Base-by-base conservation (phyloP, 1,140 invertebrate genomes). In the Leptinotarsa lineolata region DNA sequence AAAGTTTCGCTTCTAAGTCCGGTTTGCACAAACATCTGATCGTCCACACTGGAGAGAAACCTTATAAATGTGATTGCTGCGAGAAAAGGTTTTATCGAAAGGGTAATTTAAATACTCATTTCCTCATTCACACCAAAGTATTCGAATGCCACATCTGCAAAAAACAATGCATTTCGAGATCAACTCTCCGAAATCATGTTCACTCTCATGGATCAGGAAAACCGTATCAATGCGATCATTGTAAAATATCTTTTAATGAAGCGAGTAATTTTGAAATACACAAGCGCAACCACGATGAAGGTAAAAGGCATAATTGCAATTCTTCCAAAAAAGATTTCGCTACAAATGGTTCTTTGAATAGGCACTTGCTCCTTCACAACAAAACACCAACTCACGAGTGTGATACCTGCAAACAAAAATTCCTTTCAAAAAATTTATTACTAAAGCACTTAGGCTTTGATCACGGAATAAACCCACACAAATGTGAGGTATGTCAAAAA, bases 11-110 rank as follows among this genome's bases (percentile, higher is more conserved):
- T 21, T 13, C 45, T n/a, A n/a, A 22, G 12, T 5, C 5, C 18
- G 20, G 60, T 13, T 21, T 63, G 3, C 16, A 63, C 20, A 63
- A 84, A 86, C 87, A 88, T 78, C 85, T 86, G 75, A 71, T 86
- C 22, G 85, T 87, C 0, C 87, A 88, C 71, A 87, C 86, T 18
- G 86, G 86, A 76, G 83, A 83, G 20, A 82, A 87, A 59, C 87
- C 86, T 0, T 86, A 86, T 76, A 81, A 85, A 0, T 88, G 88
- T 72, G 85, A 88, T 71, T 87, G 85, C 73, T 90, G 89, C 69
- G 85, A 87, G 20, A 87, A 88, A 71, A 81, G 85, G 67, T 89
- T 89, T 75, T 85, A 84, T 3, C 84, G 85, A 68, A 48, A 81
- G 12, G 82, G 82, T 39, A 84, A 84, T 2, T 75, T 86, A 65